These are phyloP conservation scores for Sarcophaga peregrina DNA, from an alignment of 1,140 invertebrate species.

Conservation along the genomic window DNA sequence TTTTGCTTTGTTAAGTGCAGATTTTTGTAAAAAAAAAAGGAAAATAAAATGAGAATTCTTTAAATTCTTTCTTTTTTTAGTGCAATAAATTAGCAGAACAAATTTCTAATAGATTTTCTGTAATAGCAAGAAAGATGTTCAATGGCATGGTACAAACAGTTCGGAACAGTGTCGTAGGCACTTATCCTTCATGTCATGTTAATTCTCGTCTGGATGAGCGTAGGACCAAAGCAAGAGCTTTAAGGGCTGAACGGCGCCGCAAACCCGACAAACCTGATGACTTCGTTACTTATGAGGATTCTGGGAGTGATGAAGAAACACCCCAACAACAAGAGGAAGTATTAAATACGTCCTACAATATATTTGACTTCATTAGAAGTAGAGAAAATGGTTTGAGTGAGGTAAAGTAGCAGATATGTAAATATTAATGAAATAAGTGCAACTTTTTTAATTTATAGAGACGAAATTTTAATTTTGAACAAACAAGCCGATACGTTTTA, in stretches of 20 bases:
- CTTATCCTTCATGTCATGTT: conserved; percentile 78
- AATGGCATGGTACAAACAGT: conserved; percentile 67
- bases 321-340: conserved; percentile 76
- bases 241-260: conserved; percentile 76
- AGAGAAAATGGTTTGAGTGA: conserved; percentile 79
- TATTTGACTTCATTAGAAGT: conserved; percentile 84
- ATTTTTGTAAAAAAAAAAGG: too few species aligned
- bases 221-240: conserved; percentile 72
- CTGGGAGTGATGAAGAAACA: conserved; percentile 84
- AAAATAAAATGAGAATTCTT: too few species aligned
- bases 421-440: too few species aligned
- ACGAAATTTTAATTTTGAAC: conserved; percentile 79
- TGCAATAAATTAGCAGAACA: too few species aligned
- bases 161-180: conserved; percentile 69
- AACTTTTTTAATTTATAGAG: conserved; percentile 56
- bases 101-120: too few species aligned
- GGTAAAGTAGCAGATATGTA: conserved; percentile 59
- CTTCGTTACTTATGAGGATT: conserved; percentile 88
- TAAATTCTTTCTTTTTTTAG: too few species aligned
- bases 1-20: too few species aligned
- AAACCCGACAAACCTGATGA: conserved; percentile 89
- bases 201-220: conserved; percentile 78
- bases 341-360: conserved; percentile 83
- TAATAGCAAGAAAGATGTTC: conserved; percentile 46
- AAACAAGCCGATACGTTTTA: conserved; percentile 85